These are phyloP conservation scores for Simalia tracyae DNA, from an alignment of 2,797 vertebrate species.

Conservation along the genomic window DNA sequence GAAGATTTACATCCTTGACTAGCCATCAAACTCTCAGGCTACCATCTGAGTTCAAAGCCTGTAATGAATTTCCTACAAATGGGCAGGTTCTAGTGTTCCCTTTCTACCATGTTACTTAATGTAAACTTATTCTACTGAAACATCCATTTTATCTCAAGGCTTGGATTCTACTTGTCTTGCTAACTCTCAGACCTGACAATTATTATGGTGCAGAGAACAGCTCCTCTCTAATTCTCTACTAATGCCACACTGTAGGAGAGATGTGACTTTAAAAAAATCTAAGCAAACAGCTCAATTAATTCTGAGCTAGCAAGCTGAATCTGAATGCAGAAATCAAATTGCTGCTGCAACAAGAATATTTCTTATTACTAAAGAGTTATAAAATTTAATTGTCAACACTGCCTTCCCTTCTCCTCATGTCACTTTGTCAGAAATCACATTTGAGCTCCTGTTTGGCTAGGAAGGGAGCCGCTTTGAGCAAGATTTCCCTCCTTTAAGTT, in stretches of 20 bases:
- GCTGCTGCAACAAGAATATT: not conserved
- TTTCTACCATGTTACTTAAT: not conserved
- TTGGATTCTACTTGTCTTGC: not conserved
- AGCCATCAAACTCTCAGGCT: not conserved
- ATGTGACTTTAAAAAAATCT: not conserved
- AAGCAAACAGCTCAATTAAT: conserved; percentile 8
- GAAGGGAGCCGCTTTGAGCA: not conserved
- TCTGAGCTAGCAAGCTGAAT: conserved; percentile 9
- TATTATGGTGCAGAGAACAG: not conserved
- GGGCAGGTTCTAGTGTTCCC: not conserved
- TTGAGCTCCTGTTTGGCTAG: not conserved
- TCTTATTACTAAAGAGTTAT: not conserved
- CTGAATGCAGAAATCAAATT: not conserved
- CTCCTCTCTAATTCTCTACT: not conserved
- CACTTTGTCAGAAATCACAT: not conserved
- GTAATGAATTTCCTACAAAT: conserved; percentile 4
- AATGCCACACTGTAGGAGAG: too few species aligned
- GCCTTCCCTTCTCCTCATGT: too few species aligned
- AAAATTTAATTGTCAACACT: not conserved
- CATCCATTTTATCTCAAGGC: not conserved
- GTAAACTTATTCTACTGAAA: not conserved
- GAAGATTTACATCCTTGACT: conserved; percentile 19
- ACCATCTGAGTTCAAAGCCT: conserved; percentile 3
- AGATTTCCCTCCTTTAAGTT: not conserved
- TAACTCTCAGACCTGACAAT: not conserved